Base-by-base conservation (phyloP, 2,113 vertebrate species). In the Sterrhoptilus dennistouni region DNA sequence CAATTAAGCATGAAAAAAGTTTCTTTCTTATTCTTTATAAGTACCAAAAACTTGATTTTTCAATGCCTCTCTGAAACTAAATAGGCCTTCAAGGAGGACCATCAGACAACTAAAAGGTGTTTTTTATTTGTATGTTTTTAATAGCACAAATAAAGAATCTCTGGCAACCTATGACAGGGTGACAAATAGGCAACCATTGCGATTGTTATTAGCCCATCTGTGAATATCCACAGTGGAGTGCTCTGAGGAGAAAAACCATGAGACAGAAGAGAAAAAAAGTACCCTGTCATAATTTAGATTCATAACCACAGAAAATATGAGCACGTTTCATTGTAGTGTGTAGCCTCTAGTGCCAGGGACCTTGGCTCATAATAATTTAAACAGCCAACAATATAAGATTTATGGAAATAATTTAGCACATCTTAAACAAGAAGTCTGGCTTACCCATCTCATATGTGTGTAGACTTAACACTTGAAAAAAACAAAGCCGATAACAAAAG, bases 331-430 rank as follows among this genome's bases (percentile, higher is more conserved):
- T 88, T 75, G 95, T 36, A 9, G 29, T n/a, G 33, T 52, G 35
- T 60, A 91, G 92, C 72, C 89, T 91, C 90, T 71, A 61, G 81
- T 94, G 84, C 64, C 75, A 79, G 81, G 36, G 22, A 84, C 47
- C 57, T 90, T 68, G 64, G 57, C 74, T 96, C 53, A 69, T 93
- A 85, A 92, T 96, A 84, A 91, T 95, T 96, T 96, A 94, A 96
- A 56, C 53, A 56, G 71, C 36, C 70, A 90, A 91, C 78, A 83
- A n/a, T 29, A 33, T 71, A 64, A 42, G 81, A 89, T 93, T 93
- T 95, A 95, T 95, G 60, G 84, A 89, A 95, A 93, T 91, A 95
- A 97, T 90, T 96, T 88, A 90, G 60, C 38, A 85, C 92, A 81
- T 82, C 80, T 97, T 95, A 93, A 96, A 93, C 72, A 94, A 91